Evolutionary conservation across 2,113 vertebrate species (phyloP).

Genomic region (Brachyhypopomus occidentalis): DNA sequence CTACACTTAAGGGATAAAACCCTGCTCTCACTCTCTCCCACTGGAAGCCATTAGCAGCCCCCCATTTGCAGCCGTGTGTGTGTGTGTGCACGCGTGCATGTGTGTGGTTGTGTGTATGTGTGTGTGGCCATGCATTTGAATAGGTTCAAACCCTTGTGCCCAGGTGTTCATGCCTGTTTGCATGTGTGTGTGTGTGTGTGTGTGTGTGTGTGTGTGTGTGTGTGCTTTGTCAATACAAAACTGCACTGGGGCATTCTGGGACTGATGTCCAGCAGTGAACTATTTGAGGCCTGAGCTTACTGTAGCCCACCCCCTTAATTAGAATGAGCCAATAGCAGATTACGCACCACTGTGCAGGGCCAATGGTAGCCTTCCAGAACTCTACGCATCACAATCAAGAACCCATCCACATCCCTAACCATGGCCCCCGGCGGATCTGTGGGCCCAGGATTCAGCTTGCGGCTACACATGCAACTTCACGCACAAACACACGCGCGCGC

Average conservation of each 20-base stretch:
- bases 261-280: conserved; percentile 35
- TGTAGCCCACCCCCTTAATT: conserved; percentile 35
- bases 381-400: conserved; percentile 13
- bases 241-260: conserved; percentile 36
- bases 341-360: not conserved
- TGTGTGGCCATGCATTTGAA: conserved; percentile 49
- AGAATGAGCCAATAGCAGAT: conserved; percentile 31
- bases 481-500: conserved; percentile 4
- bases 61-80: conserved; percentile 50
- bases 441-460: conserved; percentile 11
- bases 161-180: conserved; percentile 46
- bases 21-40: conserved; percentile 60
- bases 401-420: not conserved
- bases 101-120: conserved; percentile 15
- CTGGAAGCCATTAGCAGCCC: conserved; percentile 64
- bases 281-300: not conserved
- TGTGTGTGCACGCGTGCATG: conserved; percentile 46
- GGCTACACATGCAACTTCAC: not conserved
- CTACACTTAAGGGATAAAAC: conserved; percentile 65
- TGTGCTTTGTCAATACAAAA: conserved; percentile 44
- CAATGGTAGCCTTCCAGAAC: too few species aligned
- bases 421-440: not conserved
- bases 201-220: conserved; percentile 21
- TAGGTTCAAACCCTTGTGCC: conserved; percentile 44
- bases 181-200: conserved; percentile 37